Percentiles rank a stretch among this genome's conserved stretches.
Evolutionary conservation across 2,888 invertebrate species (phyloP).

Genomic region (Vandiemenella viatica): DNA sequence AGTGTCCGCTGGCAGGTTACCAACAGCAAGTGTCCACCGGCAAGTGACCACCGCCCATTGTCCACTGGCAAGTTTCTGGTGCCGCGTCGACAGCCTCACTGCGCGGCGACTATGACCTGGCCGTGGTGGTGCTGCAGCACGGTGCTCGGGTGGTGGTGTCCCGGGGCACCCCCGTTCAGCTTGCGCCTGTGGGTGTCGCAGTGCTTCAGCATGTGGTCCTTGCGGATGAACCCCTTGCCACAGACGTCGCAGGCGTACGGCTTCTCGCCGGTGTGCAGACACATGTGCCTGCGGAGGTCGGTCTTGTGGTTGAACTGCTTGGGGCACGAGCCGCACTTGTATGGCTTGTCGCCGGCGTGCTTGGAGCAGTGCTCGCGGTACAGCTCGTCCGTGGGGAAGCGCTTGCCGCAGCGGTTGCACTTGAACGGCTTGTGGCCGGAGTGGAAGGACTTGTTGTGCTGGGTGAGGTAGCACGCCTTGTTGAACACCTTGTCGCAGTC

Average conservation of each 20-base stretch:
- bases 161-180: constrained; percentile 23
- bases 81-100: not conserved
- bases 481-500: constrained; percentile 75
- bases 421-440: constrained; percentile 74
- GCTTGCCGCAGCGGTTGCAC: constrained; percentile 71
- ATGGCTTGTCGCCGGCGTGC: constrained; percentile 70
- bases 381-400: constrained; percentile 55
- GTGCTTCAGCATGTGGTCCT: constrained; percentile 84
- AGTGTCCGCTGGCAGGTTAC: too few relatives aligned
- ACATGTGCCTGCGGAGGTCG: constrained; percentile 72
- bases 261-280: constrained; percentile 72
- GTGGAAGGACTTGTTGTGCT: constrained; percentile 82
- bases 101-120: not conserved
- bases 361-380: constrained; percentile 60
- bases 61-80: too few relatives aligned
- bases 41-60: too few relatives aligned
- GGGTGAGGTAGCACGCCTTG: constrained; percentile 74
- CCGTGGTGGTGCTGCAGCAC: not conserved
- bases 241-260: constrained; percentile 69
- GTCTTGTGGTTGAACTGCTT: constrained; percentile 87
- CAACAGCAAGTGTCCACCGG: too few relatives aligned
- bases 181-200: constrained; percentile 62
- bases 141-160: not conserved
- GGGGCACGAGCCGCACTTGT: constrained; percentile 70
- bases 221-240: constrained; percentile 75